A percentile compares a stretch with the other conserved stretches of the same genome.
Evolutionary conservation across 2,888 invertebrate genomes (phyloP).

Genomic region (Gari tellinella): DNA sequence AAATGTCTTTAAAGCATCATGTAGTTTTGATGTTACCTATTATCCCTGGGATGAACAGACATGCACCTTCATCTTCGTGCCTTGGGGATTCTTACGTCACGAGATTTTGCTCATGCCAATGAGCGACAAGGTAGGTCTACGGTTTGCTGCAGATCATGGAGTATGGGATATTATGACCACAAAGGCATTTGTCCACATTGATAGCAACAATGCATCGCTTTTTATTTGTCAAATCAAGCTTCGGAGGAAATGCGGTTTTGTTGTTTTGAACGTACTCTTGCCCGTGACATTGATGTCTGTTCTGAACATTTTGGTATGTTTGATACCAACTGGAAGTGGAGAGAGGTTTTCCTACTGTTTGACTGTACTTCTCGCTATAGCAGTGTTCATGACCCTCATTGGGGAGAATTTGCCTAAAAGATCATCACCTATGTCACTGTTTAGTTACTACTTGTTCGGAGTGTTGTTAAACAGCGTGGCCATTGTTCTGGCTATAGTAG

Average conservation of each 20-base stretch:
- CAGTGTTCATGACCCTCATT: slow-evolving; percentile 12
- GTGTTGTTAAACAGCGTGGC: too few relatives aligned
- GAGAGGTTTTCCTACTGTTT: slow-evolving; percentile 11
- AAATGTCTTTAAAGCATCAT: neutral
- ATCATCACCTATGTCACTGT: too few relatives aligned
- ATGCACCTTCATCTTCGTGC: slow-evolving; percentile 1
- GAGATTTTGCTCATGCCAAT: too few relatives aligned
- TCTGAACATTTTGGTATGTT: neutral
- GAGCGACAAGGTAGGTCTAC: too few relatives aligned
- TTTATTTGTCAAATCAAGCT: too few relatives aligned
- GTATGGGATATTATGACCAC: too few relatives aligned
- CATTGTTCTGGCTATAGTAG: too few relatives aligned
- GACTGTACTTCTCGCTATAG: slow-evolving; percentile 13
- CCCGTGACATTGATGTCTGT: slow-evolving; percentile 9
- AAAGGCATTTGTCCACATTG: too few relatives aligned
- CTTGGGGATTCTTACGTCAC: neutral
- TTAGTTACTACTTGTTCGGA: too few relatives aligned
- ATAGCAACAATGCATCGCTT: too few relatives aligned
- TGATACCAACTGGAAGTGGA: slow-evolving; percentile 9
- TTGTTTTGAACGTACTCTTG: neutral
- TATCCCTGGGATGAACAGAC: slow-evolving; percentile 7
- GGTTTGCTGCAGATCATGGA: too few relatives aligned
- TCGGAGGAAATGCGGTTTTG: too few relatives aligned
- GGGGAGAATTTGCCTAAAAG: neutral
- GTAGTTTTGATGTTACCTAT: neutral